phyloP scores from a whole-genome alignment of 2,797 vertebrate genomes.

The Chloroceryle amazona region DNA sequence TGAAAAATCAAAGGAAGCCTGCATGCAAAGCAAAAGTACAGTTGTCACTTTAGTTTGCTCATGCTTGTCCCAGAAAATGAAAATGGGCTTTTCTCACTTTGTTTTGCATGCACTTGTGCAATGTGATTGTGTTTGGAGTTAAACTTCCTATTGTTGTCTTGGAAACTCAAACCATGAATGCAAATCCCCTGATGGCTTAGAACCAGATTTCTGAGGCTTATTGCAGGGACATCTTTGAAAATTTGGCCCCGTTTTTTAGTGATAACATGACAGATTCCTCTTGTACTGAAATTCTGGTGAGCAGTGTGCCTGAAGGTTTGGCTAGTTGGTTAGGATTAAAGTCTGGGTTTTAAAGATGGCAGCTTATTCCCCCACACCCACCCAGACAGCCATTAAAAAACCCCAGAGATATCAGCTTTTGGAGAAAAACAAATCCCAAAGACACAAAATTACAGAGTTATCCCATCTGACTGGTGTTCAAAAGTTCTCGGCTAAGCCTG shows the following conservation, averaged over 20 bases:
- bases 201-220: background rate
- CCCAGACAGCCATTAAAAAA: background rate
- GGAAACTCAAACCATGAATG: constrained; percentile 22
- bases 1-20: constrained; percentile 9
- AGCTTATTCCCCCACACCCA: background rate
- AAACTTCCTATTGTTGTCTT: constrained; percentile 44
- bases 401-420: background rate
- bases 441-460: background rate
- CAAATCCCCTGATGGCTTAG: constrained; percentile 21
- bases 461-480: background rate
- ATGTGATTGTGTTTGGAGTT: background rate
- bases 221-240: constrained; percentile 29
- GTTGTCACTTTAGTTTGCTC: constrained; percentile 56
- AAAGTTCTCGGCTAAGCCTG: background rate
- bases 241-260: constrained; percentile 30
- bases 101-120: background rate
- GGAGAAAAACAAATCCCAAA: background rate
- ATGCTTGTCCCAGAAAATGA: constrained; percentile 23
- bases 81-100: constrained; percentile 45
- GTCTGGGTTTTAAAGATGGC: background rate
- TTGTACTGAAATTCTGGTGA: constrained; percentile 22
- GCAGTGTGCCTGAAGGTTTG: constrained; percentile 32
- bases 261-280: constrained; percentile 18
- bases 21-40: background rate
- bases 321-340: constrained; percentile 7